Percentiles rank a stretch among this genome's conserved stretches.
phyloP scores from a whole-genome alignment of 2,113 vertebrate genomes.

The Megaceryle torquata region DNA sequence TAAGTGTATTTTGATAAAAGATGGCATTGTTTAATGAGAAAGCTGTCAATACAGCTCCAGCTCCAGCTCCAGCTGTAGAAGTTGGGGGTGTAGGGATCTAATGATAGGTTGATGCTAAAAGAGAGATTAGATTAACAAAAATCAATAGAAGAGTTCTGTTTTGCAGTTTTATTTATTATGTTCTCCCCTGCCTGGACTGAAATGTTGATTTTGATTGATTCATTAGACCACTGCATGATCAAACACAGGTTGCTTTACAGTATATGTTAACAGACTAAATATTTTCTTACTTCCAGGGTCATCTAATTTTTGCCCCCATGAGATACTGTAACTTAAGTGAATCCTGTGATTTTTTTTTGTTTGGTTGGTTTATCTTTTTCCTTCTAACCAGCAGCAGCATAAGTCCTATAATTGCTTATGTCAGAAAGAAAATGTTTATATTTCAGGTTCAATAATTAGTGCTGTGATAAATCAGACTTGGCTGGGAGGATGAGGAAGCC shows the following conservation, averaged over 20 bases:
- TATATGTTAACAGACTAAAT: background rate
- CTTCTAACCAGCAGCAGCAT: background rate
- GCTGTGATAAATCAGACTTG: background rate
- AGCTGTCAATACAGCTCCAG: background rate
- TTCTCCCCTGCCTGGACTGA: background rate
- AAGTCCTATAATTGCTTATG: background rate
- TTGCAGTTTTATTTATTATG: constrained; percentile 27
- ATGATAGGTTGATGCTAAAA: constrained; percentile 11
- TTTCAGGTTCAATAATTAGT: background rate
- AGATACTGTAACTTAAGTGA: background rate
- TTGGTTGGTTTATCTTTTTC: too few relatives aligned
- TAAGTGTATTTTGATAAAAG: constrained; percentile 8
- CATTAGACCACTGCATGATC: background rate
- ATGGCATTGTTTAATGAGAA: constrained; percentile 23
- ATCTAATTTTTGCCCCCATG: background rate
- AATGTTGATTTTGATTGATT: constrained; percentile 43
- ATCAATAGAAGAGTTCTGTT: constrained; percentile 51
- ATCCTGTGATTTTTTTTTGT: background rate
- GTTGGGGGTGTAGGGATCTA: background rate
- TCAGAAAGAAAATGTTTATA: background rate
- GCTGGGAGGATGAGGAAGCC: background rate
- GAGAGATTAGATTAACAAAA: constrained; percentile 58
- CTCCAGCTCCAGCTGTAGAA: background rate
- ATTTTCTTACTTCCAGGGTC: background rate
- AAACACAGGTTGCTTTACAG: background rate